Percentiles rank a stretch among this genome's conserved stretches.
Evolutionary conservation across 2,797 vertebrate species (phyloP).

Genomic region (Pampus argenteus): DNA sequence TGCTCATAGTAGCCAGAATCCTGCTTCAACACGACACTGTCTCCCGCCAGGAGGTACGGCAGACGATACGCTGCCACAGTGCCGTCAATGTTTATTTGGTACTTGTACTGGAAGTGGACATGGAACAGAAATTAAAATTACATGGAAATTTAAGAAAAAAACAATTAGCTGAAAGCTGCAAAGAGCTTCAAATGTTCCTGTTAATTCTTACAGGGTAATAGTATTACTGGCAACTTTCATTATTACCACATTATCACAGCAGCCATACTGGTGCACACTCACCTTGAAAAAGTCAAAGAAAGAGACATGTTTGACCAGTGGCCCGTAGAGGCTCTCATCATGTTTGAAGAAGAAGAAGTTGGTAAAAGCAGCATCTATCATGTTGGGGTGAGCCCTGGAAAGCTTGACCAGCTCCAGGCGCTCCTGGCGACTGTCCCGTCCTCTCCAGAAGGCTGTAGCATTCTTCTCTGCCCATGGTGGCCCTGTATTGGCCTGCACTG

Average conservation of each 20-base stretch:
- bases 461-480: slow-evolving; percentile 93
- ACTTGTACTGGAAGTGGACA: slow-evolving; percentile 91
- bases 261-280: slow-evolving; percentile 9
- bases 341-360: slow-evolving; percentile 99
- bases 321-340: slow-evolving; percentile 93
- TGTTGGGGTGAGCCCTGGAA: slow-evolving; percentile 87
- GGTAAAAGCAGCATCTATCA: slow-evolving; percentile 95
- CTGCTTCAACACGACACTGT: slow-evolving; percentile 96
- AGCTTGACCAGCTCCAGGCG: slow-evolving; percentile 96
- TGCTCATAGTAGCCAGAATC: slow-evolving; percentile 98
- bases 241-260: neutral
- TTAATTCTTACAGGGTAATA: neutral
- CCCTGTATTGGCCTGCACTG: slow-evolving; percentile 95
- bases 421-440: slow-evolving; percentile 95
- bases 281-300: slow-evolving; percentile 99
- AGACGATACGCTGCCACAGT: slow-evolving; percentile 96
- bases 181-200: neutral
- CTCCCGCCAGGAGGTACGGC: slow-evolving; percentile 94
- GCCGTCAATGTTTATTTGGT: slow-evolving; percentile 97
- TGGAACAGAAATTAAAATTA: neutral
- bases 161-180: slow-evolving; percentile 1
- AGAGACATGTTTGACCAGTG: slow-evolving; percentile 96
- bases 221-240: neutral
- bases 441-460: slow-evolving; percentile 94
- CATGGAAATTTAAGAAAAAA: slow-evolving; percentile 2